Evolutionary conservation across 2,888 invertebrate genomes (phyloP), one percentile per base, ranked within the genome.

Genomic region (Parapristionchus giblindavisi): DNA sequence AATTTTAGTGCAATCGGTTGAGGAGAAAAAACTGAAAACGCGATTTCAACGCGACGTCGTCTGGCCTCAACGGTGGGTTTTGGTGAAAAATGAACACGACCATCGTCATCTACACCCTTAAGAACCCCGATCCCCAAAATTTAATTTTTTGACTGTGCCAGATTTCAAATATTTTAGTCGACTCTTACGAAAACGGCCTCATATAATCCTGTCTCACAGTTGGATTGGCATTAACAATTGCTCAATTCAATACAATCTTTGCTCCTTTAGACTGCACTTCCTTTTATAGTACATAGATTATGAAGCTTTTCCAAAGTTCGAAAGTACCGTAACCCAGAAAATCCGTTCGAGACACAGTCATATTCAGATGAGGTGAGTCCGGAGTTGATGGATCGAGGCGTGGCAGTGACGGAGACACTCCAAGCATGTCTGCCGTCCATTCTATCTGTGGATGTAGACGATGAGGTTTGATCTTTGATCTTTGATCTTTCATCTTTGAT

Each of bases 381-480:
- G 3, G 14, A 51, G 24, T 36, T 68, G n/a, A 43, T 68, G 24
- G 52, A 68, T 36, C 51, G 68, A 14, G 68, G 68, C 2, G 54
- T 68, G 8, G 68, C 68, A 1, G 68, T 68, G 17, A 68, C 52
- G 4, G 68, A 68, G 14, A 54, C 68, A n/a, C 52, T 68, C 14
- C 68, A 68, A 27, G 54, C 68, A 1, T 27, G 51, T 24, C 68
- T 68, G 11, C 68, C 68, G 1, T 68, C 68, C 5, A 68, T 68
- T 54, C 54, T 68, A 29, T 51, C 68, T 24, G 36, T 68, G 0
- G 54, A 68, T 54, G 34, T 29, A 5, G 68, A 68, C 11, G 68
- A 68, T 36, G 54, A 51, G 38, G 68, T 24, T 1, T 32, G 24
- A 17, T 14, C 63, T 63, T 63, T 36, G 21, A 40, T 21, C 21